Evolutionary conservation across 2,888 invertebrate genomes (phyloP), one percentile per base, ranked within the genome.

Genomic region (Leistus spinibarbis): DNA sequence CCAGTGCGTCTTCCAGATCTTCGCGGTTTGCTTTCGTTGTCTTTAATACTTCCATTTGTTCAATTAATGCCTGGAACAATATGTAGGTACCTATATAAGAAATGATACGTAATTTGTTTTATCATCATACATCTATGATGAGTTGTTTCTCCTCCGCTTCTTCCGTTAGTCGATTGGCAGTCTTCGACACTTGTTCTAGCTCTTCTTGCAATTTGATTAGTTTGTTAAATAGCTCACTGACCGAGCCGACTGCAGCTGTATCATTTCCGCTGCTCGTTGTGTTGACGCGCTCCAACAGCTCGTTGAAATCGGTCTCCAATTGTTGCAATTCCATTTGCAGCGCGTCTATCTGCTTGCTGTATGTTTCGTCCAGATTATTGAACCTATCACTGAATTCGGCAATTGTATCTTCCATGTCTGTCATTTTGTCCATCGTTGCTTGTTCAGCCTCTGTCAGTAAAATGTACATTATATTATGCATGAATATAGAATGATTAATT

Each of bases 1-100:
- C 92, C 79, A 94, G 86, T 1, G 92, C 90, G 76, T 92, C 91
- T 75, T 91, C 90, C 79, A 93, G 87, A 79, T 92, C 92, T 79
- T 90, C 91, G 77, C 90, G 90, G 79, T 93, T 92, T 3, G 93
- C 88, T 83, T 93, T 94, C 0, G 90, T 86, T 0, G 87, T 88
- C 80, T 91, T 91, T 77, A 93, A 81, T 13, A 91, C 79, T 79
- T 92, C 91, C 64, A 92, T 88, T 86, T 92, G 90, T 82, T 92
- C 91, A 71, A 89, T 81, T 63, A 92, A 82, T 9, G 87, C 86
- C 91, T 91, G 79, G n/a, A 77, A 78, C 2, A 13, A 23, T 56
- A 63, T 63, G 24, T 54, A 62, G 13, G 63, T 69, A 23, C n/a
- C n/a, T n/a, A n/a, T n/a, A n/a, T n/a, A n/a, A n/a, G n/a, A n/a